These are phyloP conservation scores for Corticium candelabrum DNA, from an alignment of 37 sponge, comb jelly and placozoan species.

Conservation along the genomic window DNA sequence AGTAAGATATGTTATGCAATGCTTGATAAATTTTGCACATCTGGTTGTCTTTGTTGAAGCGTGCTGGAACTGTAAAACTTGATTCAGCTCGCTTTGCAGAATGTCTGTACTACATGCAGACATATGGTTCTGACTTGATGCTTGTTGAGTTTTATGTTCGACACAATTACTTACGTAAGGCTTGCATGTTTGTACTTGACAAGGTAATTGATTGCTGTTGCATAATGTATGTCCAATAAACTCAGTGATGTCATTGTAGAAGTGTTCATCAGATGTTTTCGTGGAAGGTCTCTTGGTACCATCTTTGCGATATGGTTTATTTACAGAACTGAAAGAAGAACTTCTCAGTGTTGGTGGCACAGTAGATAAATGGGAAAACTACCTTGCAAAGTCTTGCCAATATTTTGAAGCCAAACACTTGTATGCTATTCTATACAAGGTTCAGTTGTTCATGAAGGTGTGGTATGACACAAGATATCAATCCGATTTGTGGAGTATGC, in stretches of 20 bases:
- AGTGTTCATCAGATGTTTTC: conserved; percentile 59
- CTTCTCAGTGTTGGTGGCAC: conserved; percentile 42
- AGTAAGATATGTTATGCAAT: no score
- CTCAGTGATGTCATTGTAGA: conserved; percentile 30
- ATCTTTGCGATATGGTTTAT: conserved; percentile 41
- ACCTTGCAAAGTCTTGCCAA: conserved; percentile 56
- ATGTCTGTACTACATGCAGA: conserved; percentile 72
- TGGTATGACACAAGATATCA: neutral
- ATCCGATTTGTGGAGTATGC: neutral
- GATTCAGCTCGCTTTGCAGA: conserved; percentile 54
- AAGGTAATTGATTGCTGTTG: conserved; percentile 26
- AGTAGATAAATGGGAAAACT: conserved; percentile 52
- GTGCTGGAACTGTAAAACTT: conserved; percentile 17
- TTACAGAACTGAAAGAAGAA: conserved; percentile 29
- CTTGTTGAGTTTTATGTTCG: conserved; percentile 62
- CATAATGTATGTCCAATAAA: neutral
- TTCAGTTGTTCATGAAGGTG: conserved; percentile 65
- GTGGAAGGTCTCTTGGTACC: conserved; percentile 67
- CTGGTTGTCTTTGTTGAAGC: neutral
- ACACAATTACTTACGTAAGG: conserved; percentile 51
- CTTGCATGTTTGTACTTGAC: conserved; percentile 56
- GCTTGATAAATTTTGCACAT: no score
- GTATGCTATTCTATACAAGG: conserved; percentile 47
- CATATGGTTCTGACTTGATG: conserved; percentile 45
- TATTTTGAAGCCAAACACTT: conserved; percentile 37